Conservation (phyloP, 2,888 invertebrate species). For the Leucania comma region DNA sequence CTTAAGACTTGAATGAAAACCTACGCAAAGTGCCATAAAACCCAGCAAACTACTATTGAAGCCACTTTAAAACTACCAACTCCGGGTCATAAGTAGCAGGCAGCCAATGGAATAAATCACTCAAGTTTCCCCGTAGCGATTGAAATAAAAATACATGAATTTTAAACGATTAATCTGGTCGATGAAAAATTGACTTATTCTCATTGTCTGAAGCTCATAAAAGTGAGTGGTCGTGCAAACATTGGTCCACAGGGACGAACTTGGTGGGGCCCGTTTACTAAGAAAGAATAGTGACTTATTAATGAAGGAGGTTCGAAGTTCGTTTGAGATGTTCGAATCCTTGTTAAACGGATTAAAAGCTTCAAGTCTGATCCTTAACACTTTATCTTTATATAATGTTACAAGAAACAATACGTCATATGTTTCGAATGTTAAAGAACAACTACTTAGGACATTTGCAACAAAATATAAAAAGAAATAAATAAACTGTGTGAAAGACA, state of each 20-base stretch:
- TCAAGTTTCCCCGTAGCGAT: conserved; percentile 43
- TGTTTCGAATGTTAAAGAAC: neutral
- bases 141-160: conserved; percentile 79
- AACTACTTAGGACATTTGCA: neutral
- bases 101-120: conserved; percentile 51
- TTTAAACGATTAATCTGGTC: conserved; percentile 87
- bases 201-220: conserved; percentile 79
- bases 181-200: conserved; percentile 83
- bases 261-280: conserved; percentile 23
- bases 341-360: conserved; percentile 40
- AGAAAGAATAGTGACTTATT: conserved; percentile 22
- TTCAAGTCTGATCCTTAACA: neutral
- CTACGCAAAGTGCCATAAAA: conserved; percentile 29
- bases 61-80: conserved; percentile 38
- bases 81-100: conserved; percentile 26
- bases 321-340: conserved; percentile 15
- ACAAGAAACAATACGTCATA: neutral
- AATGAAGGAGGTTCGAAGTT: conserved; percentile 16
- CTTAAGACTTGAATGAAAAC: conserved; percentile 19
- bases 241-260: conserved; percentile 64
- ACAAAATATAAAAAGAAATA: neutral
- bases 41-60: conserved; percentile 35
- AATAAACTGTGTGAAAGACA: neutral
- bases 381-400: neutral
- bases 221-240: conserved; percentile 82